Evolutionary conservation across 2,797 vertebrate species (phyloP).

Genomic region (Glossophaga mutica): DNA sequence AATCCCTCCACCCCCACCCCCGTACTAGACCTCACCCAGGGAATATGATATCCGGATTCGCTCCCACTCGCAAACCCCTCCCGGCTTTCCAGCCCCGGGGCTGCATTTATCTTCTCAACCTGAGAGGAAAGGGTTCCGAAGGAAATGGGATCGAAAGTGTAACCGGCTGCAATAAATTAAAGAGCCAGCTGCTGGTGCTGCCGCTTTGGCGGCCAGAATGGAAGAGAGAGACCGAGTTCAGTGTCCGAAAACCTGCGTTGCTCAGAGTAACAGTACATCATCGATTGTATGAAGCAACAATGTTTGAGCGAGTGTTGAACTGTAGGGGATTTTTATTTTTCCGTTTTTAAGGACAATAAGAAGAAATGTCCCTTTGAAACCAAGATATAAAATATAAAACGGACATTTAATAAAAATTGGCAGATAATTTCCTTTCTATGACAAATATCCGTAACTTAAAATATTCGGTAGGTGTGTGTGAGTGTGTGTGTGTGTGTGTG

Average conservation of each 20-base stretch:
- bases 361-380: background rate
- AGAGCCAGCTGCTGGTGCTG: slow-evolving; percentile 47
- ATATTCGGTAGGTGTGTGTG: background rate
- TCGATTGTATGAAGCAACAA: slow-evolving; percentile 56
- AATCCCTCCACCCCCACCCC: background rate
- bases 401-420: background rate
- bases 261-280: slow-evolving; percentile 65
- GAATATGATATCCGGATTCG: slow-evolving; percentile 50
- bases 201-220: slow-evolving; percentile 40
- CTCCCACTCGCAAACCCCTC: slow-evolving; percentile 56
- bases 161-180: slow-evolving; percentile 79
- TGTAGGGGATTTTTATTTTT: background rate
- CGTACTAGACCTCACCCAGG: slow-evolving; percentile 25
- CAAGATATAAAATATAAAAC: background rate
- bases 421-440: background rate
- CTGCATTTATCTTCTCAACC: slow-evolving; percentile 76
- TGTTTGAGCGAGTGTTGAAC: slow-evolving; percentile 15
- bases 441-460: background rate
- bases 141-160: slow-evolving; percentile 75
- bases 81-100: slow-evolving; percentile 34
- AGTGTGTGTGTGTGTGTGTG: background rate
- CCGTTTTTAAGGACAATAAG: background rate
- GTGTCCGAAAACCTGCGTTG: slow-evolving; percentile 70
- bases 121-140: slow-evolving; percentile 66
- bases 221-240: slow-evolving; percentile 51